Evolutionary conservation across 2,113 vertebrate species (phyloP).

Genomic region (Melanocharis versteri): DNA sequence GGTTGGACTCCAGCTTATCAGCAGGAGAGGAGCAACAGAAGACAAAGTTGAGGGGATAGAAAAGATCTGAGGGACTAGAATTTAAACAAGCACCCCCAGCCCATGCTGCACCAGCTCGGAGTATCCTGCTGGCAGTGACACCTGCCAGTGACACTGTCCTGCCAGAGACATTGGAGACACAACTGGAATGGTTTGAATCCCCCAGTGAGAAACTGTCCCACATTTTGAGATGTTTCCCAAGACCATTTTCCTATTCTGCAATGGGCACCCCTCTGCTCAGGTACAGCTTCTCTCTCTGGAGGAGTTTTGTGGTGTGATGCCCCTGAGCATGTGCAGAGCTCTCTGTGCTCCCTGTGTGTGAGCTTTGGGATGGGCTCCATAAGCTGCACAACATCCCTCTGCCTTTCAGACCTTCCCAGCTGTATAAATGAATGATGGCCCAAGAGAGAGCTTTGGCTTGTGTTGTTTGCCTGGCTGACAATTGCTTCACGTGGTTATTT

Average conservation of each 20-base stretch:
- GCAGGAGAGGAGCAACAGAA: neutral
- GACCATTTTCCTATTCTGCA: neutral
- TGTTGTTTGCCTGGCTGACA: neutral
- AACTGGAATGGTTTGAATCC: neutral
- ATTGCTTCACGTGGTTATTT: neutral
- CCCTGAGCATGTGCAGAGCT: neutral
- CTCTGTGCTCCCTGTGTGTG: neutral
- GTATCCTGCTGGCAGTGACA: neutral
- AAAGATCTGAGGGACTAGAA: neutral
- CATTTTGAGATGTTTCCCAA: neutral
- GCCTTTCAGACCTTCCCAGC: neutral
- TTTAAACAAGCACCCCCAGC: neutral
- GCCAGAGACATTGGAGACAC: neutral
- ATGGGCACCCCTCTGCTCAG: neutral
- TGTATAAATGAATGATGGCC: neutral
- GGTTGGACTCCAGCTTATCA: neutral
- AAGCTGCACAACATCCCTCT: neutral
- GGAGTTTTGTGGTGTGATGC: neutral
- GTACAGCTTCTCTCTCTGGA: neutral
- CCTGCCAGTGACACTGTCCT: neutral
- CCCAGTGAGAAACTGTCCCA: neutral
- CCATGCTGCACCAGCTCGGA: neutral
- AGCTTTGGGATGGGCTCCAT: neutral
- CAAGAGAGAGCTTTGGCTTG: neutral
- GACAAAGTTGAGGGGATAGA: neutral